These are phyloP conservation scores for Rhorus exstirpatorius DNA, from an alignment of 2,888 invertebrate species.

Conservation along the genomic window DNA sequence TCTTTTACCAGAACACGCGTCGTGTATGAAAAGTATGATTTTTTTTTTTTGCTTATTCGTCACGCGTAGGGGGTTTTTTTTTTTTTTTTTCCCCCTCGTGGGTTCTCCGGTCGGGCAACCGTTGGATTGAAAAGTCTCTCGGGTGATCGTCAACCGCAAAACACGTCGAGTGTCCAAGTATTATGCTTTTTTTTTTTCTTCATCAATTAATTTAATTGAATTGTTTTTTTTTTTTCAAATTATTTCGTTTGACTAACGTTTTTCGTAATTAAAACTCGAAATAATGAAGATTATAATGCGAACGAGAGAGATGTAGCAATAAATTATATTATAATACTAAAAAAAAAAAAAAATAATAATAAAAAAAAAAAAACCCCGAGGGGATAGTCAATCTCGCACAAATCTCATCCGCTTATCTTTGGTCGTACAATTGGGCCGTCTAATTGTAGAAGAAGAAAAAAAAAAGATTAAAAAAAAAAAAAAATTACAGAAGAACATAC, in stretches of 20 bases:
- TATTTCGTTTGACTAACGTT: slow-evolving; percentile 38
- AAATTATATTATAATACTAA: slow-evolving; percentile 49
- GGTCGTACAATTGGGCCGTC: slow-evolving; percentile 55
- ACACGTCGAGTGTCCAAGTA: slow-evolving; percentile 44
- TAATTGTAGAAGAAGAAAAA: slow-evolving; percentile 23
- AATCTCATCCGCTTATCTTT: slow-evolving; percentile 63
- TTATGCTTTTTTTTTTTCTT: slow-evolving; percentile 39
- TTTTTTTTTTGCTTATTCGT: too few species aligned
- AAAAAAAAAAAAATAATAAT: slow-evolving; percentile 24
- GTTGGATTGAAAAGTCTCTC: too few species aligned
- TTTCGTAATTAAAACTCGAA: slow-evolving; percentile 17
- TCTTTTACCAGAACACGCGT: too few species aligned
- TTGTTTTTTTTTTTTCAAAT: not conserved
- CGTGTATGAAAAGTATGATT: too few species aligned
- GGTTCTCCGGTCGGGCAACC: too few species aligned
- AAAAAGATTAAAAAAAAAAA: not conserved
- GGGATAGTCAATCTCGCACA: slow-evolving; percentile 39
- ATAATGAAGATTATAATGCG: slow-evolving; percentile 34
- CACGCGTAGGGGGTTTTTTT: too few species aligned
- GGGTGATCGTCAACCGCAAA: not conserved
- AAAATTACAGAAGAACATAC: not conserved
- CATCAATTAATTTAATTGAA: too few species aligned
- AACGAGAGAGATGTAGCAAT: slow-evolving; percentile 52
- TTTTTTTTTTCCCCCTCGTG: not conserved
- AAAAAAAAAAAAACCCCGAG: slow-evolving; percentile 34